These are phyloP conservation scores for Nephila pilipes DNA, from an alignment of 1,140 invertebrate species.

Conservation along the genomic window DNA sequence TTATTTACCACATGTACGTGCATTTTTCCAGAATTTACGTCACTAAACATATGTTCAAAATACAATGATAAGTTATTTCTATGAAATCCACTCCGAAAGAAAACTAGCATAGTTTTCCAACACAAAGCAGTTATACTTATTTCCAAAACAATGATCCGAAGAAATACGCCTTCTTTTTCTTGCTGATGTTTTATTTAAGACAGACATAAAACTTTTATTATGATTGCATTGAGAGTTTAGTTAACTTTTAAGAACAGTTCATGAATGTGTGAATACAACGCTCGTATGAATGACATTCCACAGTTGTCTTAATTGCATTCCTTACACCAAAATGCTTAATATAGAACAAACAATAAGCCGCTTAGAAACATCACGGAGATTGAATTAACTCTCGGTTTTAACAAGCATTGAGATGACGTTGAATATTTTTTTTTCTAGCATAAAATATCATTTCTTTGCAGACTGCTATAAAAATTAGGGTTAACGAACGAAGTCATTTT, in stretches of 20 bases:
- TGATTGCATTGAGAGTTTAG: background rate
- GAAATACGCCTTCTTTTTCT: background rate
- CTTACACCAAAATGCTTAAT: background rate
- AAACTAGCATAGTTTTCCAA: no score
- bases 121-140: background rate
- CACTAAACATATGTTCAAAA: no score
- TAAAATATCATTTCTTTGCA: no score
- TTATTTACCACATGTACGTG: no score
- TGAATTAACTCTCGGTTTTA: background rate
- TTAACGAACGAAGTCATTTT: no score
- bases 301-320: background rate
- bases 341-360: background rate
- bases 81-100: no score
- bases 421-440: no score
- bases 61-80: no score
- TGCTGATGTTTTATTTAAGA: background rate
- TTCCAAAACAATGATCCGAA: background rate
- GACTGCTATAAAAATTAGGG: no score
- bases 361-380: background rate
- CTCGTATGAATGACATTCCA: background rate
- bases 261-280: background rate
- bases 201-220: background rate
- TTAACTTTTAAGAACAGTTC: background rate
- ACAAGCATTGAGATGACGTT: no score
- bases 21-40: no score